Evolutionary conservation across 2,888 invertebrate species (phyloP).

Genomic region (Eupithecia subfuscata): DNA sequence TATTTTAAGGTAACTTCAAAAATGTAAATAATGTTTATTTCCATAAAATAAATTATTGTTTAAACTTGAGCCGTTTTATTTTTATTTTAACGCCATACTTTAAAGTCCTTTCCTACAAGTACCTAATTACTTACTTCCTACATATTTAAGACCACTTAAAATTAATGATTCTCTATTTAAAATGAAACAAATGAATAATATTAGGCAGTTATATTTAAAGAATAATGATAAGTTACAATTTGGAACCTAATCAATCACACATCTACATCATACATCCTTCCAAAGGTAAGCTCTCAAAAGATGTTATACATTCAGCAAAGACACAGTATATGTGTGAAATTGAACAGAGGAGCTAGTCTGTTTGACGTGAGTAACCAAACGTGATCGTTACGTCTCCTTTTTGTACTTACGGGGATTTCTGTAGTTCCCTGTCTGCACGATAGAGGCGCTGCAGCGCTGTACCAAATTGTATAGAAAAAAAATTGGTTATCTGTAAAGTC

Average conservation of each 20-base stretch:
- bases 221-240: constrained; percentile 22
- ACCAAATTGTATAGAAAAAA: no score
- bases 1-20: constrained; percentile 6
- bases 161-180: not conserved
- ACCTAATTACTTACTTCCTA: no score
- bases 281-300: constrained; percentile 3
- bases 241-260: constrained; percentile 22
- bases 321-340: not conserved
- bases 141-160: no score
- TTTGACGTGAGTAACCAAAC: no score
- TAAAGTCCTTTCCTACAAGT: no score
- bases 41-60: constrained; percentile 62
- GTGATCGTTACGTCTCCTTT: no score
- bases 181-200: constrained; percentile 34
- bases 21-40: constrained; percentile 30
- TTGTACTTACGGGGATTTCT: no score
- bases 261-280: constrained; percentile 10
- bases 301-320: not conserved
- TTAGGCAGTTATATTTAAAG: constrained; percentile 49
- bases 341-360: no score
- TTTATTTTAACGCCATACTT: not conserved
- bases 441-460: no score
- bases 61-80: constrained; percentile 20
- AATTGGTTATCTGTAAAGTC: no score
- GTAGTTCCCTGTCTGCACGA: no score